Evolutionary conservation across 2,797 vertebrate genomes (phyloP).

Genomic region (Oreonectes daqikongensis): DNA sequence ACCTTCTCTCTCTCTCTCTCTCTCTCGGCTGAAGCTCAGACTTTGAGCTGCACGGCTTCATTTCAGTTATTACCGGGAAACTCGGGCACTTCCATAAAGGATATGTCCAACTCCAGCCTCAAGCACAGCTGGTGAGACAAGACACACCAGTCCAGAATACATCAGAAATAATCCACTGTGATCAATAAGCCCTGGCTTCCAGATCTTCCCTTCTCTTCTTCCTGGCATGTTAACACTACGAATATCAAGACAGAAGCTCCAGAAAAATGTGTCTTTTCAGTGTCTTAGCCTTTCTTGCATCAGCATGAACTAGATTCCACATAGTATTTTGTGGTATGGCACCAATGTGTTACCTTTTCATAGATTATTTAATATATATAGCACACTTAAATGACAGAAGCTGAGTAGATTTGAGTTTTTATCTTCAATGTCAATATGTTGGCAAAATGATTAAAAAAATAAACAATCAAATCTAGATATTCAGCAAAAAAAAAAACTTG

Average conservation of each 20-base stretch:
- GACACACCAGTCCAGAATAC: background rate
- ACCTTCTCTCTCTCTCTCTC: slow-evolving; percentile 8
- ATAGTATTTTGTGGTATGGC: background rate
- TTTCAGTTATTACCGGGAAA: slow-evolving; percentile 28
- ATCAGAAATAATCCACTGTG: slow-evolving; percentile 37
- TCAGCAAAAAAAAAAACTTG: too few relatives aligned
- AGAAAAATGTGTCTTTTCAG: slow-evolving; percentile 6
- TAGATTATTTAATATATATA: too few relatives aligned
- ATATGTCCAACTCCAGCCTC: slow-evolving; percentile 23
- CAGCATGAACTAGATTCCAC: background rate
- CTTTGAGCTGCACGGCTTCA: slow-evolving; percentile 11
- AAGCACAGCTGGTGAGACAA: slow-evolving; percentile 34
- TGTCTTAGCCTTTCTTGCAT: slow-evolving; percentile 9
- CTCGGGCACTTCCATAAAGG: slow-evolving; percentile 21
- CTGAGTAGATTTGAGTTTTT: too few relatives aligned
- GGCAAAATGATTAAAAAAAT: background rate
- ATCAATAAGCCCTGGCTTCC: slow-evolving; percentile 24
- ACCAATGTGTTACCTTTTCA: too few relatives aligned
- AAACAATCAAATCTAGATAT: too few relatives aligned
- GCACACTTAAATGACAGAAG: too few relatives aligned
- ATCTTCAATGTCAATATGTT: too few relatives aligned
- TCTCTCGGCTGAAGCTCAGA: slow-evolving; percentile 22
- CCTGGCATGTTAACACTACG: slow-evolving; percentile 22
- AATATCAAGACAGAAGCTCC: slow-evolving; percentile 30
- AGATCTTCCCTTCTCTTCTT: slow-evolving; percentile 6